phyloP scores from a whole-genome alignment of 2,797 vertebrate species.

The Decapterus maruadsi region DNA sequence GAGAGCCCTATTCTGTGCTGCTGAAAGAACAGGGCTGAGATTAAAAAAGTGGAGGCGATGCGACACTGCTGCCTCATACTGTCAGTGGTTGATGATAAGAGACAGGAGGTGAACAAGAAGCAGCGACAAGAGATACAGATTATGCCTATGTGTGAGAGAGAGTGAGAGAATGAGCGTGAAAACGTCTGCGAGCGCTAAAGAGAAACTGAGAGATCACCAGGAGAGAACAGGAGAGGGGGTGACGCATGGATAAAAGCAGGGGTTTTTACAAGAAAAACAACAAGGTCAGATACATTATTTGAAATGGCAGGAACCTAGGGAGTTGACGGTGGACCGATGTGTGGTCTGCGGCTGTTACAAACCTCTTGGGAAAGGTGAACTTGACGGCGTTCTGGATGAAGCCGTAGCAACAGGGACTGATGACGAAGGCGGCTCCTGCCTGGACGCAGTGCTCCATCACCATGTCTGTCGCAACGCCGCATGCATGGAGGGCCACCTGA shows the following conservation, averaged over 20 bases:
- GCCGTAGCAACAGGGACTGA: constrained; percentile 97
- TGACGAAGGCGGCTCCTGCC: constrained; percentile 89
- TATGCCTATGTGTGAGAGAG: not conserved
- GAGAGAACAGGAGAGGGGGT: not conserved
- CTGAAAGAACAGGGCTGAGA: constrained; percentile 20
- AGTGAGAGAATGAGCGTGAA: constrained; percentile 9
- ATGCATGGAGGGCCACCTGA: constrained; percentile 96
- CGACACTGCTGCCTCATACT: constrained; percentile 39
- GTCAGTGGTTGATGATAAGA: constrained; percentile 42
- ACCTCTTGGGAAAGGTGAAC: constrained; percentile 96
- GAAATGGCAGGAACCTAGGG: constrained; percentile 13
- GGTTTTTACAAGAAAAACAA: constrained; percentile 33
- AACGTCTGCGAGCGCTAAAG: constrained; percentile 20
- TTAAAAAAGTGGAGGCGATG: constrained; percentile 46
- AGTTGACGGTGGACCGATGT: constrained; percentile 1
- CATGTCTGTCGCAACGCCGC: constrained; percentile 98
- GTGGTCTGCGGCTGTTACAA: constrained; percentile 34
- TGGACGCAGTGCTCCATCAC: constrained; percentile 93
- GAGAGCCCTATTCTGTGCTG: constrained; percentile 4
- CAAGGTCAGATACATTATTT: constrained; percentile 27
- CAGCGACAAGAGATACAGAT: constrained; percentile 20
- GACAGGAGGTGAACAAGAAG: constrained; percentile 43
- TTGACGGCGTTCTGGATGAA: constrained; percentile 97
- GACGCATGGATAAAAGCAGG: not conserved
- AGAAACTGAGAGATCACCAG: not conserved